Conservation (phyloP, 2,888 invertebrate species). For the Venusia cambrica region DNA sequence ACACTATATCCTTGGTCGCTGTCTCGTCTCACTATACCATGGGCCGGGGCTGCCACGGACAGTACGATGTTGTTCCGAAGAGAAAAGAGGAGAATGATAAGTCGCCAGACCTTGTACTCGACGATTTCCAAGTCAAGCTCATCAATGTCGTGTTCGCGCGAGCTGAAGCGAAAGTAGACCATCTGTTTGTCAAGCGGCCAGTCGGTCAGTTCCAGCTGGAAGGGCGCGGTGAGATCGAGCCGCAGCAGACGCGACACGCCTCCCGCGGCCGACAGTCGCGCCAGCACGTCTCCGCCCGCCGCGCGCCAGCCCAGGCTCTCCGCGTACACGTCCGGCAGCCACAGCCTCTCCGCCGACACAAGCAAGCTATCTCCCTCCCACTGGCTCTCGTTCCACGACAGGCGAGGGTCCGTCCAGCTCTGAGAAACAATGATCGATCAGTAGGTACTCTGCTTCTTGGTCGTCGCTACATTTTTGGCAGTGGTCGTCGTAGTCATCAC, state of each 20-base stretch:
- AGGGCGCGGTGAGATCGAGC: constrained; percentile 52
- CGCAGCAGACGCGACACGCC: constrained; percentile 67
- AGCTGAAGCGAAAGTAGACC: constrained; percentile 85
- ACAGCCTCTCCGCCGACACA: constrained; percentile 86
- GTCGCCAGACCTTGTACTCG: constrained; percentile 45
- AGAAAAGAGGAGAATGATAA: no score
- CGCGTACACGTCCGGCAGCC: constrained; percentile 88
- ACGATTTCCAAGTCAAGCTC: constrained; percentile 68
- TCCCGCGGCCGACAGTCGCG: constrained; percentile 84
- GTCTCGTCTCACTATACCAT: no score
- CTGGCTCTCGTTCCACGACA: constrained; percentile 85
- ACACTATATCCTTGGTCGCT: no score
- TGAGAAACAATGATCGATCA: no score
- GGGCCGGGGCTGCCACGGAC: no score
- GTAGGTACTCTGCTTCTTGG: no score
- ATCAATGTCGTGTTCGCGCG: constrained; percentile 85
- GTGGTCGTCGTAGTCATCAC: no score
- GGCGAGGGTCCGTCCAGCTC: constrained; percentile 88
- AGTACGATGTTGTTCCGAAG: no score
- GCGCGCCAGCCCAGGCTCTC: constrained; percentile 82
- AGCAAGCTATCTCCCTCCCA: constrained; percentile 83
- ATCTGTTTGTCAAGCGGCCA: constrained; percentile 90
- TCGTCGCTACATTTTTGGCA: no score
- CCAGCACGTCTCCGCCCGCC: constrained; percentile 83
- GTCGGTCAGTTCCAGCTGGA: constrained; percentile 68